phyloP scores from a whole-genome alignment of 2,888 invertebrate species.

The Saturnia japonica region DNA sequence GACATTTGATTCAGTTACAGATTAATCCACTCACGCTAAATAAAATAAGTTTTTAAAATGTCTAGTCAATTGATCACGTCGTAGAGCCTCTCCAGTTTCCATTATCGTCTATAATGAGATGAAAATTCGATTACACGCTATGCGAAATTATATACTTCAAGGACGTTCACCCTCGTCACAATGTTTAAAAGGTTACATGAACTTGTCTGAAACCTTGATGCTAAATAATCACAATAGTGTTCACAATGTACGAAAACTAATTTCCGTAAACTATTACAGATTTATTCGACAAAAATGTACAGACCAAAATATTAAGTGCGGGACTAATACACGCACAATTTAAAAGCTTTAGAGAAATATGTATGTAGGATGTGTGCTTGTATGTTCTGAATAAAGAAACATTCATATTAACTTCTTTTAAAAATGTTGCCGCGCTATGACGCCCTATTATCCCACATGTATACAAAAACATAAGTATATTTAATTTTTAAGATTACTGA shows the following conservation, averaged over 20 bases:
- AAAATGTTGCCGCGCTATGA: no score
- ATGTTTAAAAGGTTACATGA: slow-evolving; percentile 33
- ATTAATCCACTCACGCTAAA: slow-evolving; percentile 27
- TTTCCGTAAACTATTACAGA: neutral
- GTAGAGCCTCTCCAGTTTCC: slow-evolving; percentile 43
- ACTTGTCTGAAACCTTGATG: slow-evolving; percentile 20
- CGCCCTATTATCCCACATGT: no score
- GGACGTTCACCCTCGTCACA: slow-evolving; percentile 36
- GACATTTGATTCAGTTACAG: slow-evolving; percentile 10
- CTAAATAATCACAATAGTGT: neutral
- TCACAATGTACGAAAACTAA: neutral
- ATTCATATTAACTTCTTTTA: no score
- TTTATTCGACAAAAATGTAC: neutral
- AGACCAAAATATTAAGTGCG: no score
- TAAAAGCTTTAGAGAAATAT: no score
- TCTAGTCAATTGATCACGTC: slow-evolving; percentile 36
- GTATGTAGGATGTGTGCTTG: no score
- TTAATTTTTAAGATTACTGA: no score
- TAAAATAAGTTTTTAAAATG: slow-evolving; percentile 33
- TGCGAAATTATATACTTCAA: slow-evolving; percentile 43
- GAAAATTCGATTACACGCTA: slow-evolving; percentile 55
- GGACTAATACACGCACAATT: no score
- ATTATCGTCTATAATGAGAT: slow-evolving; percentile 56
- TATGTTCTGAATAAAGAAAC: no score
- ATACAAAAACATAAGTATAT: no score